A percentile compares a stretch with the other conserved stretches of the same genome.
phyloP scores from a whole-genome alignment of 2,113 vertebrate genomes.

The Formicarius rufipectus region DNA sequence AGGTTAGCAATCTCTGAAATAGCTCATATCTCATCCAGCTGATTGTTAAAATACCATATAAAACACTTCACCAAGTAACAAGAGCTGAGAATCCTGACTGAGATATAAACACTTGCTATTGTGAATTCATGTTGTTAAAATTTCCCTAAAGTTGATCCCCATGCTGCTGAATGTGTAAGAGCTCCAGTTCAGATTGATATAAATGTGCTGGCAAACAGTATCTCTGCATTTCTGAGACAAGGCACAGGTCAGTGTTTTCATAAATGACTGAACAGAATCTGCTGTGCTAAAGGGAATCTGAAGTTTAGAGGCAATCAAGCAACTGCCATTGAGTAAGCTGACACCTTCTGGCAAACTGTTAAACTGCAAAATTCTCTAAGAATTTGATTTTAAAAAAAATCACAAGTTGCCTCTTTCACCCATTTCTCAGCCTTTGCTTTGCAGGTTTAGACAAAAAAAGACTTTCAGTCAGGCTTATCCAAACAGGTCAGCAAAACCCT shows the following conservation, averaged over 20 bases:
- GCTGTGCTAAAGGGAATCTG: background rate
- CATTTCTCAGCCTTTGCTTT: background rate
- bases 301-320: background rate
- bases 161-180: background rate
- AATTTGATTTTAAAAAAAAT: background rate
- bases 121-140: background rate
- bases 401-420: background rate
- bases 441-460: background rate
- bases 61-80: background rate
- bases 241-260: background rate
- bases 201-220: background rate
- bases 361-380: constrained; percentile 11
- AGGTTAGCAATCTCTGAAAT: background rate
- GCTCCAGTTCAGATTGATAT: background rate
- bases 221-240: background rate
- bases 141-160: background rate
- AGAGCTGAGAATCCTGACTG: background rate
- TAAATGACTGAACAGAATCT: background rate
- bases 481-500: background rate
- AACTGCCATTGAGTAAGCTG: constrained; percentile 25
- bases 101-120: background rate
- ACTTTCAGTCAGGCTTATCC: background rate
- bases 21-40: background rate
- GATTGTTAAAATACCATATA: background rate
- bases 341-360: constrained; percentile 50